A percentile compares a stretch with the other conserved stretches of the same genome.
Evolutionary conservation across 1,140 invertebrate genomes (phyloP).

Genomic region (Papilio aristodemus): DNA sequence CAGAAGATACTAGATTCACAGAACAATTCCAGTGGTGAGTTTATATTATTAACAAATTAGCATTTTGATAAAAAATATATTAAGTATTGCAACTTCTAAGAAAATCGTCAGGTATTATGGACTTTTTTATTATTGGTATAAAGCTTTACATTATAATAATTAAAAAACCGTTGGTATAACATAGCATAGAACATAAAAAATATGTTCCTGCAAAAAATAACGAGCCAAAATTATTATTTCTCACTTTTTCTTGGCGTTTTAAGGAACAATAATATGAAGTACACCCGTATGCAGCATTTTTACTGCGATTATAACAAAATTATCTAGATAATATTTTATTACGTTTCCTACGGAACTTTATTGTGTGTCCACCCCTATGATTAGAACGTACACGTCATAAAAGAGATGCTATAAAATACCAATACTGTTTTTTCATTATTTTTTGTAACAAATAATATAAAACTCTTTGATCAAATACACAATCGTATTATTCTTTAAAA

Average conservation of each 20-base stretch:
- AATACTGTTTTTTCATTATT: background rate
- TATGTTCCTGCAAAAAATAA: no score
- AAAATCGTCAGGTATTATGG: no score
- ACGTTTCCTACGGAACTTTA: constrained; percentile 11
- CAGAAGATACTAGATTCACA: constrained; percentile 38
- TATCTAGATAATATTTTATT: constrained; percentile 28
- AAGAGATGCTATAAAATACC: constrained; percentile 1
- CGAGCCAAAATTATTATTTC: no score
- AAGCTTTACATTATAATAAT: no score
- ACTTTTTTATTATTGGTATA: no score
- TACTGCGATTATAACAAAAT: constrained; percentile 7
- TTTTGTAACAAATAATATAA: background rate
- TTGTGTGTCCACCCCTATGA: constrained; percentile 1
- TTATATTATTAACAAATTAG: background rate
- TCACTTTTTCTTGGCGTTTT: background rate
- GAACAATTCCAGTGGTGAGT: constrained; percentile 41
- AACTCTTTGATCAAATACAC: background rate
- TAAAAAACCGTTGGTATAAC: no score
- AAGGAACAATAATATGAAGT: background rate
- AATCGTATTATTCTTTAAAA: constrained; percentile 30
- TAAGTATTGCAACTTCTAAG: no score
- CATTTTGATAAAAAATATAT: background rate
- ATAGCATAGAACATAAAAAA: no score
- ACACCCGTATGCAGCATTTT: background rate
- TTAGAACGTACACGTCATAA: background rate